Evolutionary conservation across 2,113 vertebrate species (phyloP).

Genomic region (Cryptoleucopteryx plumbea): DNA sequence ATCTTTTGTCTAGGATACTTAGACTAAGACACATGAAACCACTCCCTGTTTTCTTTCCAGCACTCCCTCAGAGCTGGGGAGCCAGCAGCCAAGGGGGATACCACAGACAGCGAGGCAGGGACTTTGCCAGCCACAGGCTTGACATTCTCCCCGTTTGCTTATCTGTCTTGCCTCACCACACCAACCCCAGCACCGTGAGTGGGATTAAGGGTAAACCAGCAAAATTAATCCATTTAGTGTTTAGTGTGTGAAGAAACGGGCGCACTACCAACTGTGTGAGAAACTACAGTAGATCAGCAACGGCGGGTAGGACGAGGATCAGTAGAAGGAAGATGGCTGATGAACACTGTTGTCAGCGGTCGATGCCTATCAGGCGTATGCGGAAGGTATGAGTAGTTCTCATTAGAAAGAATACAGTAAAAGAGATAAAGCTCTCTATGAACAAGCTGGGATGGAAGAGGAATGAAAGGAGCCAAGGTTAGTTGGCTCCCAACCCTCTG

Average conservation of each 20-base stretch:
- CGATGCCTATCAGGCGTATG: neutral
- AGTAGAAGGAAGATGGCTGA: neutral
- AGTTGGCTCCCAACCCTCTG: neutral
- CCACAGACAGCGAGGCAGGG: neutral
- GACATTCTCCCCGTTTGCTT: neutral
- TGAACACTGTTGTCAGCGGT: neutral
- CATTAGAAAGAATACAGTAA: neutral
- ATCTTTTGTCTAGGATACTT: neutral
- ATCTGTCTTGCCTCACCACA: neutral
- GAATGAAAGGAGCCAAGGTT: neutral
- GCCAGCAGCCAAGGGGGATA: neutral
- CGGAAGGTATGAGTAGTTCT: neutral
- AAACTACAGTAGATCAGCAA: neutral
- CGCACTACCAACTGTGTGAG: neutral
- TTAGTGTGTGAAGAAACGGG: neutral
- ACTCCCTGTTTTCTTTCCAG: neutral
- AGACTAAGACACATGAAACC: neutral
- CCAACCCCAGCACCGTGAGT: neutral
- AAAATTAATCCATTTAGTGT: neutral
- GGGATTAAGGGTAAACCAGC: neutral
- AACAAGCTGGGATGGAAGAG: neutral
- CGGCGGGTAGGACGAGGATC: neutral
- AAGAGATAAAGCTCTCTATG: neutral
- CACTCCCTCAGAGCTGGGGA: neutral
- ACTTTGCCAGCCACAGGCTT: neutral